Evolutionary conservation across 2,888 invertebrate genomes (phyloP), one percentile per base, ranked within the genome.

Genomic region (Nephrotoma flavescens): DNA sequence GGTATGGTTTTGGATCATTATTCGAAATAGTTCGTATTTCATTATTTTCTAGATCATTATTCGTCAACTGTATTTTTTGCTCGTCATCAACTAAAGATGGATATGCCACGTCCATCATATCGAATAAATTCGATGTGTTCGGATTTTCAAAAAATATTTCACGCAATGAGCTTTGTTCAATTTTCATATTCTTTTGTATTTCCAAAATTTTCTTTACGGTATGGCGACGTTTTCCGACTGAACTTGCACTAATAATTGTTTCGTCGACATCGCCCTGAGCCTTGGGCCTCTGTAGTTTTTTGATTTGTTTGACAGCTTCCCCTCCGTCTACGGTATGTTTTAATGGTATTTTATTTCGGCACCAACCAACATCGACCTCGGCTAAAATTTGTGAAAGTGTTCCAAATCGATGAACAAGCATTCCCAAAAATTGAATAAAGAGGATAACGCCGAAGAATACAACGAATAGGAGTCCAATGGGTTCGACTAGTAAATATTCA

Each of bases 371-470:
- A 88, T 93, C 92, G 0, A 95, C 95, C 15, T 94, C 94, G 3
- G 96, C 94, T 89, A 96, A 92, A 88, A 96, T 94, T 90, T 96
- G 96, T 0, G 95, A 94, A 88, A 95, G 92, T 1, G 96, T 96
- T 84, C 94, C 95, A 89, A 95, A 95, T 42, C 96, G 94, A 92
- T 96, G 96, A 89, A 95, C 93, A 88, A 96, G 90, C 96, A 96
- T 96, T 15, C 94, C 95, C 83, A 94, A 89, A 89, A 96, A 96
- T 92, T 96, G 95, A 86, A 96, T 93, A 47, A 94, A 90, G 88
- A 96, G 91, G 87, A 96, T 94, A 7, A 93, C 89, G 19, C 94
- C 95, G 89, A 96, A 96, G 90, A 95, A 95, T 86, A 94, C 91
- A 45, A 96, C 93, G 90, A 96, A 96, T 41, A 95, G 94, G n/a